phyloP scores from a whole-genome alignment of 2,797 vertebrate genomes.

The Schizopygopsis malacanthus region DNA sequence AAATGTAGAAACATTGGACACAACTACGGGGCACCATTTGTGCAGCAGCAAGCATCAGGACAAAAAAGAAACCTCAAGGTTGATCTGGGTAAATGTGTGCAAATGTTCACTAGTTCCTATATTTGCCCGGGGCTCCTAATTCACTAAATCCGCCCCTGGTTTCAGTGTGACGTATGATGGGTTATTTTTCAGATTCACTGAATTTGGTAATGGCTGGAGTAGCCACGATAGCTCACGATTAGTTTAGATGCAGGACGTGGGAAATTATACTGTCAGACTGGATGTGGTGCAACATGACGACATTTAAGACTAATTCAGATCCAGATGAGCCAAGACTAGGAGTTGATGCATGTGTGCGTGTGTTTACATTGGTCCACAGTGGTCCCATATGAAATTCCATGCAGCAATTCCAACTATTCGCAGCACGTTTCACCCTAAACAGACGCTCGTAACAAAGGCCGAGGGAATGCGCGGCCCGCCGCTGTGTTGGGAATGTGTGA shows the following conservation, averaged over 20 bases:
- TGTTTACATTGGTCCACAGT: background rate
- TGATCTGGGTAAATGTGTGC: too few relatives aligned
- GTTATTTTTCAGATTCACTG: slow-evolving; percentile 16
- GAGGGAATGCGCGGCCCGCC: slow-evolving; percentile 31
- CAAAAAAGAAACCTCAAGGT: too few relatives aligned
- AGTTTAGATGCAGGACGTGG: slow-evolving; percentile 26
- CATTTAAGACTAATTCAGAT: background rate
- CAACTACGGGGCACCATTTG: too few relatives aligned
- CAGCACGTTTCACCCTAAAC: slow-evolving; percentile 22
- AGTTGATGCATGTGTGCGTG: background rate
- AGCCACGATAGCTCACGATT: slow-evolving; percentile 30
- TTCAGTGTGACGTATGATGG: background rate
- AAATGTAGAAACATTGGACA: too few relatives aligned
- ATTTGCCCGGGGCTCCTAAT: too few relatives aligned
- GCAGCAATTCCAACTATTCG: background rate
- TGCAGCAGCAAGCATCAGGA: too few relatives aligned
- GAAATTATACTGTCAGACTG: background rate
- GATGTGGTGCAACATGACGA: background rate
- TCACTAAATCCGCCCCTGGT: background rate
- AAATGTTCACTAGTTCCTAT: too few relatives aligned
- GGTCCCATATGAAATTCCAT: background rate
- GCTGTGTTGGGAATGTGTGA: slow-evolving; percentile 43
- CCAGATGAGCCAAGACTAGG: background rate
- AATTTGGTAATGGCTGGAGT: slow-evolving; percentile 34
- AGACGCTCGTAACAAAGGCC: slow-evolving; percentile 1